Percentiles rank a stretch among this genome's conserved stretches.
phyloP scores from a whole-genome alignment of 2,797 vertebrate species.

The Huso huso region DNA sequence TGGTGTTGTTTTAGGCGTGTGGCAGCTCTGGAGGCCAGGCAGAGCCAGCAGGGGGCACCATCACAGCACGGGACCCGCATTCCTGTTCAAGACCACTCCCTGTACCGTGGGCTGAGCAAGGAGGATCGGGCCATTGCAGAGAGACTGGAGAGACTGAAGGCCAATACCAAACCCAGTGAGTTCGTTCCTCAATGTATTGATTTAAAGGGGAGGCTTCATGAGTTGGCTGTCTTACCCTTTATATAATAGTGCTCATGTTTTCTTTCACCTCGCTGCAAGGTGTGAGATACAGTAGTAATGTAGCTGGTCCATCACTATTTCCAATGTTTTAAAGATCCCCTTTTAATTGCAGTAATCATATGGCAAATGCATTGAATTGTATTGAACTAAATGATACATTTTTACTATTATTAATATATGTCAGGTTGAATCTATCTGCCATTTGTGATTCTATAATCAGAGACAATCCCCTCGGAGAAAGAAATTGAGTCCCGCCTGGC shows the following conservation, averaged over 20 bases:
- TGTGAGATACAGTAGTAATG: background rate
- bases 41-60: constrained; percentile 42
- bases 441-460: constrained; percentile 45
- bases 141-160: constrained; percentile 79
- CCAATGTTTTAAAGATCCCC: too few species aligned
- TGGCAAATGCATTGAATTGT: too few species aligned
- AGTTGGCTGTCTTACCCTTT: background rate
- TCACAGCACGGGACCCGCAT: constrained; percentile 29
- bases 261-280: background rate
- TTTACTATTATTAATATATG: too few species aligned
- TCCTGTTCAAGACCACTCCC: background rate
- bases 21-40: constrained; percentile 80
- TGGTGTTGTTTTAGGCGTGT: constrained; percentile 62
- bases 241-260: background rate
- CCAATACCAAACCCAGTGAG: constrained; percentile 79
- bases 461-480: constrained; percentile 72
- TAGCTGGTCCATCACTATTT: background rate
- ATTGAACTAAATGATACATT: too few species aligned
- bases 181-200: constrained; percentile 12
- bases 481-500: constrained; percentile 85
- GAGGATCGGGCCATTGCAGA: constrained; percentile 81
- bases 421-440: too few species aligned
- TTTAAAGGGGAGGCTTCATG: background rate
- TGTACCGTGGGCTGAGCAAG: constrained; percentile 53
- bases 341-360: too few species aligned